phyloP scores from a whole-genome alignment of 64 coral and sea anemone genomes.

The Cladopsammia gracilis region DNA sequence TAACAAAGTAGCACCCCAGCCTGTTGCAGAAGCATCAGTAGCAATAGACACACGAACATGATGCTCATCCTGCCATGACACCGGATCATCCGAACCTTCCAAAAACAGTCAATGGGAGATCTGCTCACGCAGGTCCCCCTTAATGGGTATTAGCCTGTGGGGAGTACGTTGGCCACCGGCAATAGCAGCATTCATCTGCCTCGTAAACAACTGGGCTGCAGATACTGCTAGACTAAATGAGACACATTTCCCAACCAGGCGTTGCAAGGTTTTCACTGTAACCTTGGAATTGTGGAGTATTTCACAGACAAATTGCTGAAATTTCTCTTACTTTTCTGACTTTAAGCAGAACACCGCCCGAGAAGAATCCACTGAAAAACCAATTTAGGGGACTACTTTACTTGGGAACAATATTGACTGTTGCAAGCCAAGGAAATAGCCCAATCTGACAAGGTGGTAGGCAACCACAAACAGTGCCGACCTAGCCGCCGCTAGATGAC shows the following conservation, averaged over 20 bases:
- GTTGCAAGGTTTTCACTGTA: too few relatives aligned
- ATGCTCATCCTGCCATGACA: slow-evolving; percentile 60
- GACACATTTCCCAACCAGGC: too few relatives aligned
- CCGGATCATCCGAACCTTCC: slow-evolving; percentile 35
- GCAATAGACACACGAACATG: slow-evolving; percentile 52
- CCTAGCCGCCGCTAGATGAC: too few relatives aligned
- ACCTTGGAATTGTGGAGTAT: slow-evolving; percentile 4
- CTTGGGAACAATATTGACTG: slow-evolving; percentile 55
- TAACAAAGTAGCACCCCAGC: too few relatives aligned
- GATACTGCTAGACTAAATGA: slow-evolving; percentile 60
- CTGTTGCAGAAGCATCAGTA: slow-evolving; percentile 67
- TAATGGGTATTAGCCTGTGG: slow-evolving; percentile 7
- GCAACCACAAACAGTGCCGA: too few relatives aligned
- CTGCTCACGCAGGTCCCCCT: slow-evolving; percentile 15
- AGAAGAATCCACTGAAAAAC: slow-evolving; percentile 58
- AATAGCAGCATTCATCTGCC: slow-evolving; percentile 74
- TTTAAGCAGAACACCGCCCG: too few relatives aligned
- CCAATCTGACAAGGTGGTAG: slow-evolving; percentile 55
- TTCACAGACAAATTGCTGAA: slow-evolving; percentile 22
- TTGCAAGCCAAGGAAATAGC: slow-evolving; percentile 57
- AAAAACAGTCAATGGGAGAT: slow-evolving; percentile 65
- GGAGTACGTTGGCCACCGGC: slow-evolving; percentile 21
- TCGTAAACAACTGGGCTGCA: slow-evolving; percentile 50
- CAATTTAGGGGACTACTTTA: slow-evolving; percentile 56
- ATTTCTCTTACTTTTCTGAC: not conserved